These are phyloP conservation scores for Netelia inedita DNA, from an alignment of 2,888 invertebrate genomes.

Conservation along the genomic window DNA sequence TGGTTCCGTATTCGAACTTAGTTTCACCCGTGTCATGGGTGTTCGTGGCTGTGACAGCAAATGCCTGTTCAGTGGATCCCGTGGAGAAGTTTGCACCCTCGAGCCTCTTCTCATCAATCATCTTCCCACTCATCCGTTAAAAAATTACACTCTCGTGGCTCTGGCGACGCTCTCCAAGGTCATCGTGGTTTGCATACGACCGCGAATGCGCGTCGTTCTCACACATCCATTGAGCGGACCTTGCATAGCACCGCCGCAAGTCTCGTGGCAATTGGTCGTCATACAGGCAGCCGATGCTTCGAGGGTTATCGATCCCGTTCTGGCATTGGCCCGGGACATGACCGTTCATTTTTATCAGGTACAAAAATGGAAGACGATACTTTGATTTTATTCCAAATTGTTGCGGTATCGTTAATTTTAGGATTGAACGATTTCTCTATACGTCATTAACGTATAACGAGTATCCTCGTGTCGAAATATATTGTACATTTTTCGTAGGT, in stretches of 20 bases:
- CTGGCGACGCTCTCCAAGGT: conserved; percentile 97
- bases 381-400: conserved; percentile 63
- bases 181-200: conserved; percentile 92
- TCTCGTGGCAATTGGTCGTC: conserved; percentile 97
- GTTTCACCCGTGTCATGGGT: conserved; percentile 95
- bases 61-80: conserved; percentile 98
- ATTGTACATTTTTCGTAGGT: conserved; percentile 80
- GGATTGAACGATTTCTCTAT: too few species aligned
- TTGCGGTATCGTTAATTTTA: not conserved
- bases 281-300: conserved; percentile 90
- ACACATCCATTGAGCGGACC: conserved; percentile 91
- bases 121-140: conserved; percentile 88
- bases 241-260: conserved; percentile 93
- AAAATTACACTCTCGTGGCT: conserved; percentile 93
- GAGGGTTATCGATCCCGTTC: conserved; percentile 92
- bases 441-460: too few species aligned
- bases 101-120: conserved; percentile 89
- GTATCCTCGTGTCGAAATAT: too few species aligned
- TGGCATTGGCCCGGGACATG: conserved; percentile 95
- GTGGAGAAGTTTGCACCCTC: conserved; percentile 95
- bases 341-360: conserved; percentile 95
- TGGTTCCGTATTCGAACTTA: conserved; percentile 97
- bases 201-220: conserved; percentile 91
- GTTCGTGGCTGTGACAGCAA: conserved; percentile 95
- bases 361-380: conserved; percentile 13